phyloP scores from a whole-genome alignment of 2,113 vertebrate species.

The Empidonax alnorum region DNA sequence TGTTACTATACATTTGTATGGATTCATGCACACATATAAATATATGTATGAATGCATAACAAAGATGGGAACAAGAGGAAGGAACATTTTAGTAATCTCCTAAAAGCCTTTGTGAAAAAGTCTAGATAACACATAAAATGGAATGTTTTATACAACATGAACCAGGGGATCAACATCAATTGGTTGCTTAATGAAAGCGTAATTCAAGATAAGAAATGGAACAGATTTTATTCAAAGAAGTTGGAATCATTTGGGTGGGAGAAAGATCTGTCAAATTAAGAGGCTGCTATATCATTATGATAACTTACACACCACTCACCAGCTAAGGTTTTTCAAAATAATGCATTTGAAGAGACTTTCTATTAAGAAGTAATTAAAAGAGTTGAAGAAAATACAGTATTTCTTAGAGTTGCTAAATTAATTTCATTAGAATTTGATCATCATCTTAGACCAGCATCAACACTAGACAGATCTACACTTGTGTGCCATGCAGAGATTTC shows the following conservation, averaged over 20 bases:
- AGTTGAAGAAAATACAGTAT: background rate
- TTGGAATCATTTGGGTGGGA: background rate
- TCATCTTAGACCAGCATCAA: background rate
- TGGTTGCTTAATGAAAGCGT: background rate
- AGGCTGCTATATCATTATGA: background rate
- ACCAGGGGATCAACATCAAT: background rate
- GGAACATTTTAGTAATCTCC: background rate
- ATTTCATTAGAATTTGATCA: background rate
- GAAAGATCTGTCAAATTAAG: background rate
- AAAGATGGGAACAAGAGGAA: background rate
- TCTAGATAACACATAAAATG: background rate
- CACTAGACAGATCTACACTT: background rate
- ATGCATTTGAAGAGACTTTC: background rate
- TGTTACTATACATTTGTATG: background rate
- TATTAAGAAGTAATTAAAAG: background rate
- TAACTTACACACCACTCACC: background rate
- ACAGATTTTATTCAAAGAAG: background rate
- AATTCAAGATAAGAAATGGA: slow-evolving; percentile 10
- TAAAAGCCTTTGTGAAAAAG: background rate
- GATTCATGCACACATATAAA: background rate
- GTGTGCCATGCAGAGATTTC: background rate
- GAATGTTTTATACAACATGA: background rate
- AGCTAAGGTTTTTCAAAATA: background rate
- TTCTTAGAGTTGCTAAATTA: background rate
- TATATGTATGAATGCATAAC: background rate